Conservation (phyloP, 2,797 vertebrate genomes). For the Helarctos malayanus region DNA sequence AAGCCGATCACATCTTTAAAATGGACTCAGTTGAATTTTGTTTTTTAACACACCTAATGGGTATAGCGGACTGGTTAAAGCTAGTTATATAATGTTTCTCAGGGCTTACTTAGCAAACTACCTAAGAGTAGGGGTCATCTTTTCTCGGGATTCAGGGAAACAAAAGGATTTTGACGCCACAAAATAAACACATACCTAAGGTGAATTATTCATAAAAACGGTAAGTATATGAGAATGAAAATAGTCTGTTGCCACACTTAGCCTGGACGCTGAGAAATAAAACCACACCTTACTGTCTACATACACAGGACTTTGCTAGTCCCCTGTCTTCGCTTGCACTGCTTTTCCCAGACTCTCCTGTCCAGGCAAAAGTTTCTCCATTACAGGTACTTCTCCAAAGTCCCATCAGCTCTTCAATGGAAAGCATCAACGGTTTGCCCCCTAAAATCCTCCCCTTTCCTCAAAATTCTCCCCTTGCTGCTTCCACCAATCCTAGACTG, state of each 20-base stretch:
- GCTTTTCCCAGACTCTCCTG: neutral
- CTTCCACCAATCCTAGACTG: neutral
- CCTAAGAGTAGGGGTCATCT: neutral
- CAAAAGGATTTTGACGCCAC: constrained; percentile 13
- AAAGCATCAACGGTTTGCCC: neutral
- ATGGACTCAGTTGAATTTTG: neutral
- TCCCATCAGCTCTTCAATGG: neutral
- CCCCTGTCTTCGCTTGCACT: neutral
- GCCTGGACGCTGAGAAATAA: neutral
- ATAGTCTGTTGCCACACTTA: neutral
- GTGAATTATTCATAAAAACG: neutral
- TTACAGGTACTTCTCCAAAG: neutral
- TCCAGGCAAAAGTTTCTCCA: neutral
- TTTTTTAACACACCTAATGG: neutral
- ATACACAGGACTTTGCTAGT: neutral
- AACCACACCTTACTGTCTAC: neutral
- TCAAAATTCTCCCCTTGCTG: constrained; percentile 5
- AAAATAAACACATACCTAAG: constrained; percentile 34
- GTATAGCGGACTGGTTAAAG: constrained; percentile 12
- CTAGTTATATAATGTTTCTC: constrained; percentile 8
- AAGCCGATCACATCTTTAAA: neutral
- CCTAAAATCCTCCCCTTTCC: neutral
- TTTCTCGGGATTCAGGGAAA: constrained; percentile 18
- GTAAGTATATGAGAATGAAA: neutral
- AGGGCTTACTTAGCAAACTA: neutral